Base-by-base conservation (phyloP, 1,140 invertebrate species). In the Onthophagus taurus region DNA sequence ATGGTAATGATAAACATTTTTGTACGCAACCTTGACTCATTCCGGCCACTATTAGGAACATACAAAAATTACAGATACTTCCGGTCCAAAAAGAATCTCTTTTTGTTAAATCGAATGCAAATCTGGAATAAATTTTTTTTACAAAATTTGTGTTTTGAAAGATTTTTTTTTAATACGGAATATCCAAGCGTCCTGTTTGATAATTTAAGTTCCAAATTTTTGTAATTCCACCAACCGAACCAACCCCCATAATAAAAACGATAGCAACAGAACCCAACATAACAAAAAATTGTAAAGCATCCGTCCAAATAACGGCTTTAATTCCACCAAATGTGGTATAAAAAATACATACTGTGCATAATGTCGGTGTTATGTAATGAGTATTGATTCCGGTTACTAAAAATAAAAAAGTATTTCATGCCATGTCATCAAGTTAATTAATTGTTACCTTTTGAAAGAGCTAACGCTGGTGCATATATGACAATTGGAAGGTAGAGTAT, bases 281-380 rank as follows among this genome's bases (percentile, higher is more conserved):
- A 9, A 84, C 63, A 23, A 72, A 54, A 11, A 80, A 74, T 65
- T 85, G 83, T 29, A 85, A 58, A 0, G 78, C 76, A 50, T 86
- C 83, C 1, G 82, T 80, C 80, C 78, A 81, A 33, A 86, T 74
- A 1, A 86, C 82, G 5, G 82, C 81, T 64, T 83, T 84, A 16
- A 57, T 20, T 16, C 55, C 55, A 31, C 53, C 53, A 19, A 55
- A 21, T 0, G 81, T 78, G 2, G 85, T 87, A 60, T 89, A 89
- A 58, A 88, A 82, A 17, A 85, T 84, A 61, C 84, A 87, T 2
- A 88, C 77, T 13, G 77, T 54, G 52, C 81, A 84, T 23, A 85
- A 76, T 4, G 81, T 69, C 1, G 80, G 71, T 12, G 81, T 76
- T 17, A 83, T 75, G 18, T 76, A 49, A 55, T 79, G 75, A n/a